Evolutionary conservation across 2,797 vertebrate species (phyloP).

Genomic region (Oceanodroma leucorhoa): DNA sequence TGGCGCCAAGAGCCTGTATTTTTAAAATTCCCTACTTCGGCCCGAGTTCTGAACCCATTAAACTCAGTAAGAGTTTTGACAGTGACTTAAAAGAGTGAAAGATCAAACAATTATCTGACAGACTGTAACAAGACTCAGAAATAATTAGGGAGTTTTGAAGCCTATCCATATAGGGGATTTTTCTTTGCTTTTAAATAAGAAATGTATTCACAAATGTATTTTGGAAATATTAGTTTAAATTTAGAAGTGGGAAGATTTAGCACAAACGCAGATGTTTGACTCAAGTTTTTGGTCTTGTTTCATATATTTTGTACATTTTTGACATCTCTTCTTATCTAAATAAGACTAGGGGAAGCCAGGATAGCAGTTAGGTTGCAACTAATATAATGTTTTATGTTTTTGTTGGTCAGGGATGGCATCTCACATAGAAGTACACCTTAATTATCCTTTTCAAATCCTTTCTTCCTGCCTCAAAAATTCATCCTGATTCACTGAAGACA

Average conservation of each 20-base stretch:
- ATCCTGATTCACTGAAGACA: neutral
- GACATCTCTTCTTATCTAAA: neutral
- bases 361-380: neutral
- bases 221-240: conserved; percentile 48
- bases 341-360: neutral
- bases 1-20: conserved; percentile 34
- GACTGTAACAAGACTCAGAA: conserved; percentile 28
- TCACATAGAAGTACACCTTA: neutral
- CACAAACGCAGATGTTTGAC: neutral
- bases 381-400: neutral
- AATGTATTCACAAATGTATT: conserved; percentile 21
- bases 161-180: conserved; percentile 8
- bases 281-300: neutral
- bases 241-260: neutral
- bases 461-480: neutral
- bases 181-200: conserved; percentile 34
- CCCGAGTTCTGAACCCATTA: conserved; percentile 22
- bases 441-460: neutral
- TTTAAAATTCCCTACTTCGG: conserved; percentile 51
- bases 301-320: neutral
- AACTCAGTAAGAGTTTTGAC: conserved; percentile 34
- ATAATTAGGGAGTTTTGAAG: conserved; percentile 63
- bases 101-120: conserved; percentile 60
- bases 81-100: conserved; percentile 46
- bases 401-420: neutral